Conservation (phyloP, 2,888 invertebrate genomes). For the Drosophila suboccidentalis region DNA sequence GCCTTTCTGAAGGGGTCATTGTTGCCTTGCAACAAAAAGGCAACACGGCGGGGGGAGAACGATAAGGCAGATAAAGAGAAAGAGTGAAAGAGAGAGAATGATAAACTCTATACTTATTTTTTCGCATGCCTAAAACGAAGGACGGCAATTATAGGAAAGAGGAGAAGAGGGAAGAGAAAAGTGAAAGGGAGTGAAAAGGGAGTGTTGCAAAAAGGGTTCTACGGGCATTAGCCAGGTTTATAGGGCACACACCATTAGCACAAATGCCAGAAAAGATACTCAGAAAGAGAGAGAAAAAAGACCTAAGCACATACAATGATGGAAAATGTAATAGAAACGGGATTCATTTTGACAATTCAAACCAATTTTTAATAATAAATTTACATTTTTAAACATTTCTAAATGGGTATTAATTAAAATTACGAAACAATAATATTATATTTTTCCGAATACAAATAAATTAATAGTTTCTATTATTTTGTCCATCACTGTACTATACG, state of each 20-base stretch:
- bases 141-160: conserved; percentile 49
- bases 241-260: conserved; percentile 66
- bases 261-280: conserved; percentile 44
- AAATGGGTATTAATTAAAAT: too few species aligned
- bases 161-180: conserved; percentile 19
- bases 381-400: too few species aligned
- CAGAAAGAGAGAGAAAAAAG: conserved; percentile 3
- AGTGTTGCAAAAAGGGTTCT: conserved; percentile 49
- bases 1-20: conserved; percentile 36
- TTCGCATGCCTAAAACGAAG: conserved; percentile 47
- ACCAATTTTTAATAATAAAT: too few species aligned
- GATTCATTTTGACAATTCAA: too few species aligned
- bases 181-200: conserved; percentile 26
- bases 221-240: conserved; percentile 65
- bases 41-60: conserved; percentile 13
- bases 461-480: too few species aligned
- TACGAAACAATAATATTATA: too few species aligned
- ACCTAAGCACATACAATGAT: conserved; percentile 15
- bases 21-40: conserved; percentile 47
- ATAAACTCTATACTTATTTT: conserved; percentile 37
- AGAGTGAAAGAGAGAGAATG: background rate
- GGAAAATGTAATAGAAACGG: too few species aligned
- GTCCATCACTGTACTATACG: background rate
- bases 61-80: too few species aligned
- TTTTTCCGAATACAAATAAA: too few species aligned